Evolutionary conservation across 2,797 vertebrate species (phyloP).

Genomic region (Picus viridis): DNA sequence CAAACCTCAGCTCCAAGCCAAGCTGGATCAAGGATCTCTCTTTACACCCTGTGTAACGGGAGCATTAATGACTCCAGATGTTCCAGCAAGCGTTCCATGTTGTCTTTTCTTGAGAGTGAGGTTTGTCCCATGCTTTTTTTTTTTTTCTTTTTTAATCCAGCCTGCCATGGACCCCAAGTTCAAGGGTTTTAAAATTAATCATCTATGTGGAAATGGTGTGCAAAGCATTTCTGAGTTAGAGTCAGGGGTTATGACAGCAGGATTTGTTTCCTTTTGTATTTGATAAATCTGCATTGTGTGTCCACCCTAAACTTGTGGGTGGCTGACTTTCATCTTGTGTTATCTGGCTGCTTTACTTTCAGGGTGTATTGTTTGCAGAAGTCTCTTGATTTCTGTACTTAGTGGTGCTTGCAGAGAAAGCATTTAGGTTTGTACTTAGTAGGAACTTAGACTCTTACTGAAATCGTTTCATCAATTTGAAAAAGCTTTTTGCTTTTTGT

Average conservation of each 20-base stretch:
- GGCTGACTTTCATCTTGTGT: slow-evolving; percentile 60
- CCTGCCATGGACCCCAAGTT: slow-evolving; percentile 28
- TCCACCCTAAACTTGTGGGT: slow-evolving; percentile 65
- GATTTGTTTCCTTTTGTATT: slow-evolving; percentile 65
- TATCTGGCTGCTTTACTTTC: slow-evolving; percentile 62
- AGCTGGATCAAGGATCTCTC: slow-evolving; percentile 10
- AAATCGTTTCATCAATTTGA: slow-evolving; percentile 57
- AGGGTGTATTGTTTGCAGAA: slow-evolving; percentile 56
- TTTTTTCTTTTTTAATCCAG: slow-evolving; percentile 56
- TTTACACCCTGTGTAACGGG: neutral
- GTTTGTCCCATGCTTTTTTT: slow-evolving; percentile 59
- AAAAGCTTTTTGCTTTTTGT: slow-evolving; percentile 62
- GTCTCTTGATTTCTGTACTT: slow-evolving; percentile 70
- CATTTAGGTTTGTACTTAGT: slow-evolving; percentile 68
- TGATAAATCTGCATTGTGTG: slow-evolving; percentile 57
- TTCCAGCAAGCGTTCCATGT: slow-evolving; percentile 25
- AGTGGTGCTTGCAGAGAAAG: slow-evolving; percentile 52
- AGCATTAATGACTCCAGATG: neutral
- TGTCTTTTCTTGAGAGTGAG: slow-evolving; percentile 15
- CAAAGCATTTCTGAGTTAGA: slow-evolving; percentile 60
- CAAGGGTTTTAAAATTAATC: slow-evolving; percentile 57
- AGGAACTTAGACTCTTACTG: slow-evolving; percentile 50
- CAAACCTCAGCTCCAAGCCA: neutral
- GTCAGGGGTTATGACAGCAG: slow-evolving; percentile 62
- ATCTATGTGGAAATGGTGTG: slow-evolving; percentile 49